These are phyloP conservation scores for Cancer borealis DNA, from an alignment of 2,888 invertebrate species.

Conservation along the genomic window DNA sequence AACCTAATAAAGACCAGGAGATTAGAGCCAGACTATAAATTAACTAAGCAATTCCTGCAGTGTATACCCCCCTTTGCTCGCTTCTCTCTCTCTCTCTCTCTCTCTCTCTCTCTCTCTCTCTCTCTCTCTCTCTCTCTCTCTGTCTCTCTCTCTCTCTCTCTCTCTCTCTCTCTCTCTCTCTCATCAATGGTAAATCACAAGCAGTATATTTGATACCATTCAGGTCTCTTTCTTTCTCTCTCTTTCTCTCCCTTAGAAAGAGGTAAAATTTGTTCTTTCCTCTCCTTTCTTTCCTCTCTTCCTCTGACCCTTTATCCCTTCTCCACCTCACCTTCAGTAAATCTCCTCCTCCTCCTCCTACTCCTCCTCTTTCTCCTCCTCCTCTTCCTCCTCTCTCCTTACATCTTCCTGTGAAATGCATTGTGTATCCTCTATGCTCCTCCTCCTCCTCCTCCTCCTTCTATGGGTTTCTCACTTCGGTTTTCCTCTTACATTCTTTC, in stretches of 20 bases:
- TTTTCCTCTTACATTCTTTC: too few relatives aligned
- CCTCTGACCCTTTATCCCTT: conserved; percentile 11
- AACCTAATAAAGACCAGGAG: not conserved
- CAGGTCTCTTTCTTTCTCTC: not conserved
- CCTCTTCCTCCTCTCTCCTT: not conserved
- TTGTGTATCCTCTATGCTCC: not conserved
- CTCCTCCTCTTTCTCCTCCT: not conserved
- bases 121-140: conserved; percentile 26
- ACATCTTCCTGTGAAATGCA: conserved; percentile 14
- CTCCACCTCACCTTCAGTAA: too few relatives aligned
- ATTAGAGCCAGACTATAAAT: not conserved
- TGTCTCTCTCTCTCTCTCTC: conserved; percentile 28
- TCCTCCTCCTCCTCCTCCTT: not conserved
- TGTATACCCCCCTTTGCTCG: not conserved
- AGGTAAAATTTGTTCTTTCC: not conserved
- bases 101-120: not conserved
- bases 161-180: conserved; percentile 4
- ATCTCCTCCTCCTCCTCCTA: not conserved
- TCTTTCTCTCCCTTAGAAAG: not conserved
- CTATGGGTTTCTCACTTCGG: too few relatives aligned
- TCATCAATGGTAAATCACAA: too few relatives aligned
- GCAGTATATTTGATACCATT: too few relatives aligned
- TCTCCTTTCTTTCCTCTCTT: not conserved
- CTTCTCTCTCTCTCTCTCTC: not conserved
- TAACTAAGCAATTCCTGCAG: not conserved